Base-by-base conservation (phyloP, 2,888 invertebrate species). In the Tanypteryx hageni region DNA sequence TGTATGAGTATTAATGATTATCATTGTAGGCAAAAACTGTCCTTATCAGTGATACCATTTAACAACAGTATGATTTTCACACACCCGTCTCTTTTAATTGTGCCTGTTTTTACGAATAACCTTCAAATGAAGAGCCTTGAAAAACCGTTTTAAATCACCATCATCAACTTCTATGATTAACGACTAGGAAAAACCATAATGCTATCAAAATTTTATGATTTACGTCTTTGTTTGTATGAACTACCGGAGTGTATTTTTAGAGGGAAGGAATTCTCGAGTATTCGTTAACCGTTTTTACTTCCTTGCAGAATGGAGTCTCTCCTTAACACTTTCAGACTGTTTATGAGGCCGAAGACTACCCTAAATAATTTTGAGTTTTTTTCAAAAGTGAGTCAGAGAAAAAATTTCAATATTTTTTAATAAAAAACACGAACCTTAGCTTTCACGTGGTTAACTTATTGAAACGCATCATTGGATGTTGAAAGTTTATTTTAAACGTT, bases 171-270 rank as follows among this genome's bases (percentile, higher is more conserved):
- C 3, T 13, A 76, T 76, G 27, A 76, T 76, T 22, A 76, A 27
- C 2, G 76, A 76, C 76, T 22, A 76, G 76, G 13, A 61, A 61
- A 1, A 22, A 76, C 76, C 76, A 76, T 76, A 76, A 76, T 76
- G 16, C 76, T 22, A 76, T 76, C 76, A 76, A 76, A 5, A 27
- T 76, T 76, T 76, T 76, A 76, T 76, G 76, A 76, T 76, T 27
- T 76, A 76, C 27, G 76, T 27, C 4, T 27, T 27, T 76, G 76
- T 22, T 76, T 76, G 76, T 76, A 27, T 76, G 76, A 13, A 3
- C 14, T 76, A 27, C 44, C 5, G 27, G 14, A 18, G 27, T 8
- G 27, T 76, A 76, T 76, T 76, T 76, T 76, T 76, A 27, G 76
- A n/a, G 76, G n/a, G 64, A n/a, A 68, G 18, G 27, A 22, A 22